Base-by-base conservation (phyloP, 23 tunicate genomes). In the Botrylloides violaceus region DNA sequence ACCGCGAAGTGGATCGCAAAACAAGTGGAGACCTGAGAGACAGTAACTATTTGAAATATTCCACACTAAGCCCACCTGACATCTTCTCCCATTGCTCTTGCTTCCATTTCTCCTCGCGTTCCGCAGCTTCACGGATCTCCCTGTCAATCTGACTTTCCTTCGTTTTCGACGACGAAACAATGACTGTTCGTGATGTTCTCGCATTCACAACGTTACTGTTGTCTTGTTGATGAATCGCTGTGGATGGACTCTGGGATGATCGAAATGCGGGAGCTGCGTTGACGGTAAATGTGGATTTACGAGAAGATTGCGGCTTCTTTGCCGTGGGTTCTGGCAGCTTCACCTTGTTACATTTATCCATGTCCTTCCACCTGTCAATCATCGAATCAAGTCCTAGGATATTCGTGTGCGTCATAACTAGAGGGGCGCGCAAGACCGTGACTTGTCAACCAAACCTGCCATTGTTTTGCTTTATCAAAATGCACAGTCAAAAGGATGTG, bases 61-160 rank as follows among this genome's bases (percentile, higher is more conserved):
- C 12, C 34, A 7, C 7, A 28, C 6, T 34, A 63, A 3, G 3
- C 29, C 9, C 3, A 63, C 70, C 70, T 29, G 74, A 35, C 2
- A 43, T 68, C 28, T 43, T 68, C 74, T 68, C 74, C 74, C 74
- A 68, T 37, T 38, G 58, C 58, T 68, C 74, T 19, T 68, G 68
- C 76, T 65, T 84, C 83, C 83, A 84, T 64, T 49, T 53, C 59
- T 84, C 83, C 64, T 84, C 92, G 4, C 92, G 34, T 23, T 84
- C 83, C 79, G 83, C 92, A 19, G 83, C 66, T 35, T 84, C 92
- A 28, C 83, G 34, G 24, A 84, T 84, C 61, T 84, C 92, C 2
- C 77, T 37, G 66, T 84, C 83, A 58, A 84, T 84, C 29, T 35
- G 34, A 36, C 76, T 74, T 56, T 79, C 92, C 21, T 80, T 61